Conservation (phyloP, 2,113 vertebrate genomes). For the Ptilonorhynchus violaceus region DNA sequence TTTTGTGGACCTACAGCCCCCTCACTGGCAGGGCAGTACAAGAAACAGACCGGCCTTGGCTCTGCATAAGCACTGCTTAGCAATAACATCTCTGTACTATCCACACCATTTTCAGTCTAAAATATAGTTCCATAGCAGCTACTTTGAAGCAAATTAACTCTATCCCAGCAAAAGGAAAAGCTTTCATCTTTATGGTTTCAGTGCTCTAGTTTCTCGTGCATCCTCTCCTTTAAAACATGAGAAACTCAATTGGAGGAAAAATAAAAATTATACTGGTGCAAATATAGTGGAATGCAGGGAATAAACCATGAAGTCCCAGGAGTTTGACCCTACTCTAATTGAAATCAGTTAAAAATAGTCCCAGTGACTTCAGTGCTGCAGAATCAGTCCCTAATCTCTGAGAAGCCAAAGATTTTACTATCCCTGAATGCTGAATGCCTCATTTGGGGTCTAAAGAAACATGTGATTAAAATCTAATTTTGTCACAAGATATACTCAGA, state of each 20-base stretch:
- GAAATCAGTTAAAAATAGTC: conserved; percentile 37
- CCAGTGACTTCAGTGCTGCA: neutral
- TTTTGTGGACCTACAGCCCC: neutral
- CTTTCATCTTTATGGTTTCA: neutral
- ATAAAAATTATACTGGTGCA: neutral
- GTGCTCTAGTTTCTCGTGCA: neutral
- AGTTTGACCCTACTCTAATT: neutral
- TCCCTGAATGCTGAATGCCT: conserved; percentile 35
- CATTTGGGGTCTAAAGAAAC: conserved; percentile 52
- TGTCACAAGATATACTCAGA: conserved; percentile 37
- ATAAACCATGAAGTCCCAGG: neutral
- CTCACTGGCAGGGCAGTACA: accelerated
- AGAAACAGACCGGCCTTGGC: neutral
- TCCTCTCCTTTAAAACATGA: neutral
- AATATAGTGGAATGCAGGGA: neutral
- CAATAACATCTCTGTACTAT: neutral
- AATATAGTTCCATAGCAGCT: neutral
- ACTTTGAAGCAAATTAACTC: neutral
- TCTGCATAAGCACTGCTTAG: neutral
- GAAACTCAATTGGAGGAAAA: neutral
- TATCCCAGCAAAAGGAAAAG: neutral
- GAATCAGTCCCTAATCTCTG: neutral
- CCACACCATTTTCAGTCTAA: neutral
- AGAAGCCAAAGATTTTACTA: conserved; percentile 1
- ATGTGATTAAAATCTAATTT: conserved; percentile 65